A percentile compares a stretch with the other conserved stretches of the same genome.
Evolutionary conservation across 1,140 invertebrate species (phyloP).

Genomic region (Galleria mellonella): DNA sequence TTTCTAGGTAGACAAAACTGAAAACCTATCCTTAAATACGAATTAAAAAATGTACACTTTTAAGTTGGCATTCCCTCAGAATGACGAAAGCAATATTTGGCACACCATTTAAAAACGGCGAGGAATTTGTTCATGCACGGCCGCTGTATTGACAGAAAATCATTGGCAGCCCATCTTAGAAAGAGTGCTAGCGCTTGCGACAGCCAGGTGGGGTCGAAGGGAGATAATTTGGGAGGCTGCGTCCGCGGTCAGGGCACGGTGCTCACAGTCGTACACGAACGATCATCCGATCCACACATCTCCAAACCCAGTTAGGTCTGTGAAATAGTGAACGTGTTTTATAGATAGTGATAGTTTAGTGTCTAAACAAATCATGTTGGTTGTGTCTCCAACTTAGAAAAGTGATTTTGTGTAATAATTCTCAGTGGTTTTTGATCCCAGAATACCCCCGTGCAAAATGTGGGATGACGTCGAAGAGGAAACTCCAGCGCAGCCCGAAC

Average conservation of each 20-base stretch:
- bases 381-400: conserved; percentile 10
- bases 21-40: no score
- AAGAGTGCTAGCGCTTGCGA: conserved; percentile 44
- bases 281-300: conserved; percentile 60
- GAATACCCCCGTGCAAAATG: conserved; percentile 51
- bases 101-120: conserved; percentile 40
- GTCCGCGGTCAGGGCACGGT: conserved; percentile 26
- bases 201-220: conserved; percentile 63
- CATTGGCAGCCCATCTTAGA: conserved; percentile 50
- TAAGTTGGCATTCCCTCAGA: no score
- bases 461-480: conserved; percentile 64
- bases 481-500: conserved; percentile 29
- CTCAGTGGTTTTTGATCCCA: conserved; percentile 37
- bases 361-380: conserved; percentile 8
- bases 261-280: conserved; percentile 57
- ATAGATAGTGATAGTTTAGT: conserved; percentile 15
- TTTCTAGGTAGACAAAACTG: no score
- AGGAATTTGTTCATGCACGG: conserved; percentile 56
- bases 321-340: conserved; percentile 11
- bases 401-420: conserved; percentile 22
- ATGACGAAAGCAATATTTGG: conserved; percentile 35
- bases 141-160: conserved; percentile 67
- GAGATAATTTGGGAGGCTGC: conserved; percentile 67
- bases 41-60: conserved; percentile 33
- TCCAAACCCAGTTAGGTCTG: conserved; percentile 50